Conservation (phyloP, 2,113 vertebrate genomes). For the Brachyistius frenatus region DNA sequence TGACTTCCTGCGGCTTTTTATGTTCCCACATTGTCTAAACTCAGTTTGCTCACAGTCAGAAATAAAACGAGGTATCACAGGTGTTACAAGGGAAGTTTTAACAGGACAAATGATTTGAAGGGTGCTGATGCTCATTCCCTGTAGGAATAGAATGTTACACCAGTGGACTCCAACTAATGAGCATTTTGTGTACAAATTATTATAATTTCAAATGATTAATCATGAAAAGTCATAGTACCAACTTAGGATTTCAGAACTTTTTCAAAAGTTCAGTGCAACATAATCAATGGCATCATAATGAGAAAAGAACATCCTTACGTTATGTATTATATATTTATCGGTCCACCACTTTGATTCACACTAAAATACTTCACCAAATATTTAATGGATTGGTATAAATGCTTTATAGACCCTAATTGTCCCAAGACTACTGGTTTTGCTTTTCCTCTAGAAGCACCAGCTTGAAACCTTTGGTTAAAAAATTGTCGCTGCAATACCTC, state of each 20-base stretch:
- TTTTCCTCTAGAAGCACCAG: no score
- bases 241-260: not conserved
- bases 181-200: not conserved
- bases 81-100: constrained; percentile 29
- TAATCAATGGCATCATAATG: not conserved
- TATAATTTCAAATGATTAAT: no score
- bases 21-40: constrained; percentile 28
- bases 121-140: constrained; percentile 4
- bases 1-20: constrained; percentile 23
- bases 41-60: not conserved
- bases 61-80: constrained; percentile 17
- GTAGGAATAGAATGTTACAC: not conserved
- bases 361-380: not conserved
- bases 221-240: not conserved
- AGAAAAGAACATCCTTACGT: not conserved
- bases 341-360: not conserved
- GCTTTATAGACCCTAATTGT: no score
- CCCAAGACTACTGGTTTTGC: no score
- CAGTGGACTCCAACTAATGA: not conserved
- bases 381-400: not conserved
- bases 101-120: not conserved
- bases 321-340: not conserved
- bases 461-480: no score
- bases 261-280: not conserved
- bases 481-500: no score